These are phyloP conservation scores for Cheumatopsyche charites DNA, from an alignment of 1,140 invertebrate species.

Conservation along the genomic window DNA sequence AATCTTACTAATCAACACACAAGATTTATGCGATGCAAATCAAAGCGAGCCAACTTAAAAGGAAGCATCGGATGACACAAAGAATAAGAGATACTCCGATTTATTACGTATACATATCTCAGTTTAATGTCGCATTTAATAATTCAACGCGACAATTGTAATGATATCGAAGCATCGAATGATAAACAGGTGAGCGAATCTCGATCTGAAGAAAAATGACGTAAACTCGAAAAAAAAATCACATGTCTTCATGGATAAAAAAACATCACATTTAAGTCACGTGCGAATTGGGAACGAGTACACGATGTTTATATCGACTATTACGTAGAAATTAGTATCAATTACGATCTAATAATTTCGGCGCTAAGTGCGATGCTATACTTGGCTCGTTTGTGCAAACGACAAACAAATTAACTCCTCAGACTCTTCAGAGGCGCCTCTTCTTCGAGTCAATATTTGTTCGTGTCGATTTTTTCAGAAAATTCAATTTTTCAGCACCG, in stretches of 20 bases:
- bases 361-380: not conserved
- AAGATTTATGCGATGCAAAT: no score
- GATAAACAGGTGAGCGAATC: not conserved
- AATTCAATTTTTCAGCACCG: not conserved
- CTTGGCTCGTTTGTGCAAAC: not conserved
- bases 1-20: no score
- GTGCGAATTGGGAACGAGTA: no score
- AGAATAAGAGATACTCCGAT: not conserved
- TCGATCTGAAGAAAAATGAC: no score
- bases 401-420: constrained; percentile 6
- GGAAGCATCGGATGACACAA: not conserved
- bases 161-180: constrained; percentile 8
- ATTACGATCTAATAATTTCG: constrained; percentile 11
- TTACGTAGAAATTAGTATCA: constrained; percentile 14
- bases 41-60: not conserved
- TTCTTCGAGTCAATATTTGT: not conserved
- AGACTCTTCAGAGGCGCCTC: not conserved
- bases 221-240: no score
- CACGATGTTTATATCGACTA: no score
- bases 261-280: no score
- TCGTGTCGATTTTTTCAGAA: not conserved
- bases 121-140: not conserved
- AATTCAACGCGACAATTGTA: not conserved
- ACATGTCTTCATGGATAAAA: no score
- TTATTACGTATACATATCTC: constrained; percentile 5